Conservation (phyloP, 2,888 invertebrate species). For the Plagiodera versicolora region DNA sequence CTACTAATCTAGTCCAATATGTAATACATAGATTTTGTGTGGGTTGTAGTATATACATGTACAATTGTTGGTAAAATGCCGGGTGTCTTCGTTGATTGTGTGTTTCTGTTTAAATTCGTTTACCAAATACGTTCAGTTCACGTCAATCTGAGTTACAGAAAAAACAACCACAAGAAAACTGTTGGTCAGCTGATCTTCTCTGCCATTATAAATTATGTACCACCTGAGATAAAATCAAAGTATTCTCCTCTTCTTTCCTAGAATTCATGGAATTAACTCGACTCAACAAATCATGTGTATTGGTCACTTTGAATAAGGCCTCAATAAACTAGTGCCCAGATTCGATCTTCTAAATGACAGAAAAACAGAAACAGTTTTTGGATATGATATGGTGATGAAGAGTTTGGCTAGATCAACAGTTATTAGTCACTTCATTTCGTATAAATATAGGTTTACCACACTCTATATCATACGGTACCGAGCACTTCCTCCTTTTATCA, state of each 20-base stretch:
- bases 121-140: constrained; percentile 46
- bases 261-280: too few relatives aligned
- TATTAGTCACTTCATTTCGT: not conserved
- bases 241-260: too few relatives aligned
- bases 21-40: constrained; percentile 60
- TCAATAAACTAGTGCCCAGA: too few relatives aligned
- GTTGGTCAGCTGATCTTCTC: not conserved
- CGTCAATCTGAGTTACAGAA: constrained; percentile 49
- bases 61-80: constrained; percentile 59
- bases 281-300: too few relatives aligned
- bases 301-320: too few relatives aligned
- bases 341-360: too few relatives aligned
- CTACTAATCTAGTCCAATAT: constrained; percentile 58
- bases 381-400: not conserved
- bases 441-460: constrained; percentile 27
- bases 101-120: constrained; percentile 41
- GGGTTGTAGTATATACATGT: constrained; percentile 60
- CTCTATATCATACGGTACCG: constrained; percentile 26
- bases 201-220: not conserved
- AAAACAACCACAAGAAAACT: constrained; percentile 16
- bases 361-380: not conserved
- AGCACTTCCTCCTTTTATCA: constrained; percentile 23
- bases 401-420: not conserved
- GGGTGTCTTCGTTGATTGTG: constrained; percentile 53
- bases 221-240: too few relatives aligned